phyloP scores from a whole-genome alignment of 2,113 vertebrate genomes.

The Regulus satrapa region DNA sequence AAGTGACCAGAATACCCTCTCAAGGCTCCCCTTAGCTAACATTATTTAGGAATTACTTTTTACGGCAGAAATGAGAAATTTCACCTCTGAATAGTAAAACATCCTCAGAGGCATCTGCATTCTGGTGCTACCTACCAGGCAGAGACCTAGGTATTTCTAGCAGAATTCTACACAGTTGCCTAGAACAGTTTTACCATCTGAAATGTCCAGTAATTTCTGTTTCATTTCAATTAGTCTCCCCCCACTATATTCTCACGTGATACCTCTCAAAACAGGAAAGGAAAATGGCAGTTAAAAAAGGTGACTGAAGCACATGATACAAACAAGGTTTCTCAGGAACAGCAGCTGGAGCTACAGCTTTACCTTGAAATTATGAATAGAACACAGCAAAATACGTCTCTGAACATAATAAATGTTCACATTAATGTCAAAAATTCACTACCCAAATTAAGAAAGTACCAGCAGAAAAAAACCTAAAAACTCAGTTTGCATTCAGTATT shows the following conservation, averaged over 20 bases:
- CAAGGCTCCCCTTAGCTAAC: neutral
- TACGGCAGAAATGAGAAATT: neutral
- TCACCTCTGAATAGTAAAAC: neutral
- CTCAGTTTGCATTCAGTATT: neutral
- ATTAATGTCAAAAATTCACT: neutral
- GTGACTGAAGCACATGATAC: neutral
- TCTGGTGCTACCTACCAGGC: neutral
- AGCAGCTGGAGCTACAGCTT: neutral
- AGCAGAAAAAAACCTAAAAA: neutral
- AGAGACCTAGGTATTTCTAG: neutral
- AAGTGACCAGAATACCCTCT: neutral
- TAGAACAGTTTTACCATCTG: neutral
- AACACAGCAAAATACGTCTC: neutral
- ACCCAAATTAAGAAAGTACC: neutral
- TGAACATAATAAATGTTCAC: neutral
- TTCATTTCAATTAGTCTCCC: neutral
- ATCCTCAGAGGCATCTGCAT: neutral
- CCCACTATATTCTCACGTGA: neutral
- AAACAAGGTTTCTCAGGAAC: neutral
- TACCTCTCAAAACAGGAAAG: neutral
- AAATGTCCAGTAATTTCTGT: neutral
- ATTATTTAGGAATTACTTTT: neutral
- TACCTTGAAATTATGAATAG: neutral
- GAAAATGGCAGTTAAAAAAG: neutral
- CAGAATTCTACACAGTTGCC: neutral